Conservation (phyloP, 2,797 vertebrate species). For the Apogon talboti region DNA sequence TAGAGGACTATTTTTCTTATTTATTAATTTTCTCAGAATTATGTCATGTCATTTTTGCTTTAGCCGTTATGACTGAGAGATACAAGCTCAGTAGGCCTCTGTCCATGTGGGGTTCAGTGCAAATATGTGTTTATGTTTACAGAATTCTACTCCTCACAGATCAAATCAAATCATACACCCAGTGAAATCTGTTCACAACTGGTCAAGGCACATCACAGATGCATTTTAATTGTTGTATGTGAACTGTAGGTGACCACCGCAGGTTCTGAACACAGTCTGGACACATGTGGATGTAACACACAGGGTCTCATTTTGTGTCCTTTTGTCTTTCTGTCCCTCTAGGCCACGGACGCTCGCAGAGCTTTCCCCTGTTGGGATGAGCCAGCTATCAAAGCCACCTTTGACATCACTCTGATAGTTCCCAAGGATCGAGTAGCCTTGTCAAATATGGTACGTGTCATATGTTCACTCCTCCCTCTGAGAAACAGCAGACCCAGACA, state of each 20-base stretch:
- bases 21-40: no score
- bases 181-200: not conserved
- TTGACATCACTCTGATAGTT: slow-evolving; percentile 96
- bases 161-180: not conserved
- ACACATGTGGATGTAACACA: slow-evolving; percentile 1
- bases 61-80: no score
- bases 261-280: not conserved
- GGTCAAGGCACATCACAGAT: not conserved
- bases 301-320: slow-evolving; percentile 1
- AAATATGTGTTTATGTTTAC: not conserved
- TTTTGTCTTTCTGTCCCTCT: not conserved
- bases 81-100: not conserved
- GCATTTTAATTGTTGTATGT: not conserved
- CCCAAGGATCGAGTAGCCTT: slow-evolving; percentile 98
- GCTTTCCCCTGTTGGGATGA: slow-evolving; percentile 99
- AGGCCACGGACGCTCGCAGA: slow-evolving; percentile 97
- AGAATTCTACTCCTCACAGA: not conserved
- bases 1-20: no score
- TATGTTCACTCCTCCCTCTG: slow-evolving; percentile 21
- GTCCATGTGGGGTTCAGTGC: not conserved
- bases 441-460: slow-evolving; percentile 95
- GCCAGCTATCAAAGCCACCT: slow-evolving; percentile 98
- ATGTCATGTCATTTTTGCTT: not conserved
- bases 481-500: slow-evolving; percentile 36
- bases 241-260: not conserved